Conservation (phyloP, 2,113 vertebrate genomes). For the Pterocles orientalis region DNA sequence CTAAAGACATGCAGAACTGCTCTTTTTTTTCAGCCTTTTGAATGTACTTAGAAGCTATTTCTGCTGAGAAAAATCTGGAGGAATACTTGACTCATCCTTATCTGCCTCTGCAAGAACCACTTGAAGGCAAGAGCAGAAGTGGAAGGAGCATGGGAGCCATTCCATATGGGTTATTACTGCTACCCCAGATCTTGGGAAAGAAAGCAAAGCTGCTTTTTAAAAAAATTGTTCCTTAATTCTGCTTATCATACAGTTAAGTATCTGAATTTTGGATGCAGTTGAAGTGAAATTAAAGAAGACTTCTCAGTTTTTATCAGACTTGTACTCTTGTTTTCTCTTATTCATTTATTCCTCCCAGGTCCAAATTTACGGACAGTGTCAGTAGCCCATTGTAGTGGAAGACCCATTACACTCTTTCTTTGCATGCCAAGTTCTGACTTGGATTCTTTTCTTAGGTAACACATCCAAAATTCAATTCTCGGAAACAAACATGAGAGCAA, state of each 20-base stretch:
- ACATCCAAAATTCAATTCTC: neutral
- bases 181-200: neutral
- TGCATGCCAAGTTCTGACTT: neutral
- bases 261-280: neutral
- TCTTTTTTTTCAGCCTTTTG: neutral
- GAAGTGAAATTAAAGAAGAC: neutral
- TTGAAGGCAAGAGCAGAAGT: neutral
- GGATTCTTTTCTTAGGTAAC: neutral
- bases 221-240: neutral
- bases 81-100: neutral
- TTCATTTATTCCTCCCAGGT: neutral
- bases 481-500: neutral
- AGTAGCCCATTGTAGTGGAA: neutral
- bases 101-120: neutral
- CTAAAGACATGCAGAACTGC: neutral
- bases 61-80: neutral
- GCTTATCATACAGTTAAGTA: neutral
- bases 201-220: neutral
- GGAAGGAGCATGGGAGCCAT: neutral
- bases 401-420: neutral
- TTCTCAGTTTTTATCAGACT: neutral
- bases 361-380: neutral
- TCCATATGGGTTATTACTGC: neutral
- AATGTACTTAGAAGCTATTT: neutral
- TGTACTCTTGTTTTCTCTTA: neutral